Conservation (phyloP, 2,113 vertebrate species). For the Monopterus albus region DNA sequence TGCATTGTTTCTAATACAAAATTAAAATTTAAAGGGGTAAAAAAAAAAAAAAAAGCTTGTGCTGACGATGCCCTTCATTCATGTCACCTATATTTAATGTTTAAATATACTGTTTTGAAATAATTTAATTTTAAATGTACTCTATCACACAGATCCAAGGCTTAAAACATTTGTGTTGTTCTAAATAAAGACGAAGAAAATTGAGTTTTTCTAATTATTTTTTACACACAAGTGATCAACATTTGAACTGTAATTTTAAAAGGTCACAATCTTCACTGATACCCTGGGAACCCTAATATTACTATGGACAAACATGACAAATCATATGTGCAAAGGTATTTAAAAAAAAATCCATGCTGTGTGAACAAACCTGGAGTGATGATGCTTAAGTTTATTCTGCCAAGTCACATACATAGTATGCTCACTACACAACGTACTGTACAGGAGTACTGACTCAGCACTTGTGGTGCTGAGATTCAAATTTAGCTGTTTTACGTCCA, state of each 20-base stretch:
- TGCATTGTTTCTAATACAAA: constrained; percentile 72
- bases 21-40: constrained; percentile 48
- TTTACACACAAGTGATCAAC: not conserved
- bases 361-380: not conserved
- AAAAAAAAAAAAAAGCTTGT: constrained; percentile 54
- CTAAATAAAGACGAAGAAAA: constrained; percentile 72
- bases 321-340: not conserved
- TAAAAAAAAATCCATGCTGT: not conserved
- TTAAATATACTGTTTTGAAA: constrained; percentile 80
- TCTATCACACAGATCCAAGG: constrained; percentile 80
- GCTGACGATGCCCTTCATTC: constrained; percentile 61
- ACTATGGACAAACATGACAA: not conserved
- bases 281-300: no score
- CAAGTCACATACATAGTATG: not conserved
- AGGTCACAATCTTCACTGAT: no score
- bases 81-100: constrained; percentile 79
- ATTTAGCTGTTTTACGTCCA: not conserved
- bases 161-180: constrained; percentile 82
- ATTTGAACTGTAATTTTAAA: not conserved
- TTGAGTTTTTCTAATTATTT: constrained; percentile 43
- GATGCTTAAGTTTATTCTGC: not conserved
- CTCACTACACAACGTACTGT: no score
- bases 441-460: not conserved
- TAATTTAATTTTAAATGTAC: constrained; percentile 85
- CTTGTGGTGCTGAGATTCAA: not conserved